A percentile compares a stretch with the other conserved stretches of the same genome.
phyloP scores from a whole-genome alignment of 1,140 invertebrate genomes.

The Heliothis virescens region DNA sequence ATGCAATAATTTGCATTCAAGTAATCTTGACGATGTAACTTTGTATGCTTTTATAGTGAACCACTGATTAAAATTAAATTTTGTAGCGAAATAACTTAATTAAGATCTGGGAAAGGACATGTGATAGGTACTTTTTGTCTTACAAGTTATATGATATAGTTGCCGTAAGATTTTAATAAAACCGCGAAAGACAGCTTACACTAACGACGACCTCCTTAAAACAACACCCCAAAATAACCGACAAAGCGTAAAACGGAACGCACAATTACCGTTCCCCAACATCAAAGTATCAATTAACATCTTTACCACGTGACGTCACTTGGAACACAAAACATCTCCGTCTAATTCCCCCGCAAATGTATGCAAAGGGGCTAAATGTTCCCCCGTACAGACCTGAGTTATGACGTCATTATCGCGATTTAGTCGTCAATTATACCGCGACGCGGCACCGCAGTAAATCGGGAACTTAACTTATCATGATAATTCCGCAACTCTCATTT shows the following conservation, averaged over 20 bases:
- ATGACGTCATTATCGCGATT: constrained; percentile 76
- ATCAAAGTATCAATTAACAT: constrained; percentile 33
- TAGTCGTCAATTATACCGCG: constrained; percentile 67
- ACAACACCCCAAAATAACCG: not conserved
- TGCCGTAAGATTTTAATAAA: no score
- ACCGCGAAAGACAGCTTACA: no score
- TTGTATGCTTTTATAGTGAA: no score
- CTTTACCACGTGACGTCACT: constrained; percentile 5
- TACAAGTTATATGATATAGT: no score
- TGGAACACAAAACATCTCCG: constrained; percentile 22
- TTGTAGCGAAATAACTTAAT: no score
- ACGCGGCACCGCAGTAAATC: constrained; percentile 49
- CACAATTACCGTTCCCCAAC: constrained; percentile 14
- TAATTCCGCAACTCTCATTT: constrained; percentile 54
- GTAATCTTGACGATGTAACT: no score
- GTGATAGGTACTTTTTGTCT: no score
- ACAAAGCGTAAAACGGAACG: constrained; percentile 5
- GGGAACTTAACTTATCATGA: constrained; percentile 53
- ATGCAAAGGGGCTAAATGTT: constrained; percentile 66
- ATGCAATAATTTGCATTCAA: no score
- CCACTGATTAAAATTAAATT: no score
- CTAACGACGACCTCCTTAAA: not conserved
- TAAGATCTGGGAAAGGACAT: no score
- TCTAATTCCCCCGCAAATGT: constrained; percentile 63
- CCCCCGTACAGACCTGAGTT: constrained; percentile 62